These are phyloP conservation scores for Ophthalmotilapia sp. DNA, from an alignment of 2,113 vertebrate species.

Conservation along the genomic window DNA sequence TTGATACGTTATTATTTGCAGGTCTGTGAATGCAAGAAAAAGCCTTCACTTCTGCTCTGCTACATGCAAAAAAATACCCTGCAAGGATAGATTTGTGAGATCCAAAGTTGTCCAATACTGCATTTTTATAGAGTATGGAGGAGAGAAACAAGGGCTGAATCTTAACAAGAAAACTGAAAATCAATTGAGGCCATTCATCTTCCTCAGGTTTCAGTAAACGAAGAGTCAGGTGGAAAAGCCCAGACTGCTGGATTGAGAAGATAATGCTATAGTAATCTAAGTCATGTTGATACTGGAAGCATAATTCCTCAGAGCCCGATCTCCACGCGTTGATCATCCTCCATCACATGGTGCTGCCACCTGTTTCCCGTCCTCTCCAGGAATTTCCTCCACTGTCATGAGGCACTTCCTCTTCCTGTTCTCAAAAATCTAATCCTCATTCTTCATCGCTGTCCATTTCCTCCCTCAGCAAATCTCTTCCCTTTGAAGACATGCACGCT, in stretches of 20 bases:
- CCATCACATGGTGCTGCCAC: neutral
- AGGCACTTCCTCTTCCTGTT: slow-evolving; percentile 30
- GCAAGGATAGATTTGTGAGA: neutral
- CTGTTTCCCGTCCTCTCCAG: slow-evolving; percentile 33
- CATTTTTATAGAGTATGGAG: neutral
- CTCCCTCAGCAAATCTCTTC: neutral
- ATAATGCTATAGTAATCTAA: neutral
- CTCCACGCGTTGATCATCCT: neutral
- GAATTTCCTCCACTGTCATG: slow-evolving; percentile 22
- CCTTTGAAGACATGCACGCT: neutral
- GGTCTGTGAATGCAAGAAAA: neutral
- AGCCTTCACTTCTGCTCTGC: neutral
- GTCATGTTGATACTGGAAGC: neutral
- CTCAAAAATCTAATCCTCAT: neutral
- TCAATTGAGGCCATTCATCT: neutral
- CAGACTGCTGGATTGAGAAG: neutral
- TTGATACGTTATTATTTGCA: neutral
- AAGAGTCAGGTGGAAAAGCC: neutral
- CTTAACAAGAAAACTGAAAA: neutral
- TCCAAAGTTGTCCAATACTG: neutral
- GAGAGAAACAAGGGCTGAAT: neutral
- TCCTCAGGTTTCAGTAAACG: neutral
- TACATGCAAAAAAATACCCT: neutral
- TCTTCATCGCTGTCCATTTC: neutral
- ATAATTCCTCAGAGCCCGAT: neutral